Percentiles rank a stretch among this genome's conserved stretches.
Evolutionary conservation across 2,113 vertebrate species (phyloP).

Genomic region (Erpornis zantholeuca): DNA sequence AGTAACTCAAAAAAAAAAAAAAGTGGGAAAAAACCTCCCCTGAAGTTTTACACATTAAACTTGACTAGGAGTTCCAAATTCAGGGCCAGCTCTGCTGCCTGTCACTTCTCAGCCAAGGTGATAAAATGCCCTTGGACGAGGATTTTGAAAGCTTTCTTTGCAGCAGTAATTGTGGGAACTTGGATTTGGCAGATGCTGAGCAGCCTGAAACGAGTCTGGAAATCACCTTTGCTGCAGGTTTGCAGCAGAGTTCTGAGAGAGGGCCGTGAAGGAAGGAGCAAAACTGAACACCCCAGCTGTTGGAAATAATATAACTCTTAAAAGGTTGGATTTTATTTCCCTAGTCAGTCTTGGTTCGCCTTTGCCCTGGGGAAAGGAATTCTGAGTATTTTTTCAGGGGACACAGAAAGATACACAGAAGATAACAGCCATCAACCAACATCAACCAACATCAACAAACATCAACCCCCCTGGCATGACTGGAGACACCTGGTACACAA

Average conservation of each 20-base stretch:
- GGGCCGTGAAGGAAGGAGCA: fast-evolving
- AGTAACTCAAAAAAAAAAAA: not conserved
- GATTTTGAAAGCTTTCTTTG: not conserved
- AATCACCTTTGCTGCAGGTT: not conserved
- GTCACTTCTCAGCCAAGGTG: not conserved
- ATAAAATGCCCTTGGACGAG: not conserved
- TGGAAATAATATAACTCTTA: not conserved
- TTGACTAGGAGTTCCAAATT: not conserved
- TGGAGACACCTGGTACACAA: not conserved
- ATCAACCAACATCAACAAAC: not conserved
- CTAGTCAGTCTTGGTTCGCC: not conserved
- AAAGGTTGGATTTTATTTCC: not conserved
- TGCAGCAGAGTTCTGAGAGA: not conserved
- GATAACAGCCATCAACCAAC: not conserved
- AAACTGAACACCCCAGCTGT: not conserved
- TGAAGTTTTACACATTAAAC: not conserved
- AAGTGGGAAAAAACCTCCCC: not conserved
- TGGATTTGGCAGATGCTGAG: not conserved
- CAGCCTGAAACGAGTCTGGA: not conserved
- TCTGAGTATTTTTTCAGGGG: not conserved
- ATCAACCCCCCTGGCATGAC: not conserved
- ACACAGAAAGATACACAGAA: not conserved
- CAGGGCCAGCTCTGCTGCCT: not conserved
- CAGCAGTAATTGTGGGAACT: not conserved
- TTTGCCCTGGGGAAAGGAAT: not conserved